phyloP scores from a whole-genome alignment of 2,888 invertebrate genomes.

The Rhimphoctona megacephalus region DNA sequence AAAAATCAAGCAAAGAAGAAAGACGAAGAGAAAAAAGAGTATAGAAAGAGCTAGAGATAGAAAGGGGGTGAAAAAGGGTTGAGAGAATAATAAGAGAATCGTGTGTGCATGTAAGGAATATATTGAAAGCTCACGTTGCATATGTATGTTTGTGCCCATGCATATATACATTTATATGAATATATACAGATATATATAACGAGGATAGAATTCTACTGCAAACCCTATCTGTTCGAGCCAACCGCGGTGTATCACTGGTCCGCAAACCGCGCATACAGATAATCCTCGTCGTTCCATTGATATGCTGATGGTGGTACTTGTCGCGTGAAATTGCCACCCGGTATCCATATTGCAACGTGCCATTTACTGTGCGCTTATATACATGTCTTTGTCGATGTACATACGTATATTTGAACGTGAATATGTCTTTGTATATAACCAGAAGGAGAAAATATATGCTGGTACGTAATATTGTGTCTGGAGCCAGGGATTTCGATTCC shows the following conservation, averaged over 20 bases:
- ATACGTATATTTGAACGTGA: neutral
- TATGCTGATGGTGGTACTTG: conserved; percentile 85
- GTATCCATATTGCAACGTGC: conserved; percentile 78
- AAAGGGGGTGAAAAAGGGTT: conserved; percentile 50
- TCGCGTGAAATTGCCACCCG: conserved; percentile 85
- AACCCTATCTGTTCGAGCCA: conserved; percentile 84
- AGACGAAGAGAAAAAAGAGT: conserved; percentile 1
- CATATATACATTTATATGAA: neutral
- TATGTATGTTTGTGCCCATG: conserved; percentile 17
- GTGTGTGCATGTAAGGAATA: conserved; percentile 52
- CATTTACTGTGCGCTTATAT: neutral
- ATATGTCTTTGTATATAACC: neutral
- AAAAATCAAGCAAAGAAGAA: neutral
- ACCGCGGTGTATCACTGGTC: conserved; percentile 81
- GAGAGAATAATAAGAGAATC: conserved; percentile 61
- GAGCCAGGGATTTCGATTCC: conserved; percentile 57
- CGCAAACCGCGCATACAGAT: conserved; percentile 80
- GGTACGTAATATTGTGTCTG: conserved; percentile 45
- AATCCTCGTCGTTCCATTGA: conserved; percentile 83
- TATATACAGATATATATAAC: conserved; percentile 1
- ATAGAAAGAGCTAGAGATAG: neutral
- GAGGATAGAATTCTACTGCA: conserved; percentile 53
- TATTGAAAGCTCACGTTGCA: conserved; percentile 31
- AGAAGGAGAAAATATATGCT: conserved; percentile 38
- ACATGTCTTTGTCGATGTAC: neutral